These are phyloP conservation scores for Epinephelus malabaricus DNA, from an alignment of 2,797 vertebrate genomes.

Conservation along the genomic window DNA sequence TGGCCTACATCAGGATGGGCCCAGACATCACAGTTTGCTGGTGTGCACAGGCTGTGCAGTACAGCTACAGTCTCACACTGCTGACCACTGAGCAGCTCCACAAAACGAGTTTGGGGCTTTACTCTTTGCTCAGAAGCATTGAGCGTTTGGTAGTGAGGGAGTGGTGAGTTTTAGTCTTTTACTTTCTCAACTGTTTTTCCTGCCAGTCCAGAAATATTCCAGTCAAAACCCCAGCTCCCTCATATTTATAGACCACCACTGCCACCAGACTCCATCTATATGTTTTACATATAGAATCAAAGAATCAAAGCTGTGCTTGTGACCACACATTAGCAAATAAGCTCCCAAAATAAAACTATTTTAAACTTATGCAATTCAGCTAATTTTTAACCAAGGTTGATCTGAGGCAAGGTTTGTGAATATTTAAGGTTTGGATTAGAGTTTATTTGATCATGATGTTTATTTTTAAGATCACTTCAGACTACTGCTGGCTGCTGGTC, in stretches of 20 bases:
- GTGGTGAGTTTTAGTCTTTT: background rate
- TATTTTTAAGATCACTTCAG: background rate
- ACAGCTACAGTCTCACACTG: background rate
- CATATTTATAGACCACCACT: background rate
- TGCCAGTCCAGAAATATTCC: background rate
- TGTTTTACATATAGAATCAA: background rate
- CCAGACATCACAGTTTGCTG: background rate
- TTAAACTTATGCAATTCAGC: background rate
- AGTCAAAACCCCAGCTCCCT: background rate
- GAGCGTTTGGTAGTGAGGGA: background rate
- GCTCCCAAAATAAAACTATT: background rate
- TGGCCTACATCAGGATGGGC: background rate
- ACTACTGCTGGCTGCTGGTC: background rate
- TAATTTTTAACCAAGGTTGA: background rate
- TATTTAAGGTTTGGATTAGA: slow-evolving; percentile 3
- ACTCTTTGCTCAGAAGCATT: slow-evolving; percentile 3
- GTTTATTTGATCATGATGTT: background rate
- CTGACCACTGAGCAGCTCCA: background rate
- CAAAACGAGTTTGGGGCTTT: background rate
- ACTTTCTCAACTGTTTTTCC: background rate
- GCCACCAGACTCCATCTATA: background rate
- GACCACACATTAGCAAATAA: slow-evolving; percentile 15
- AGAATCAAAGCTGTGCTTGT: background rate
- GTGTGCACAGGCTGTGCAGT: background rate
- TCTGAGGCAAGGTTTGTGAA: background rate